Base-by-base conservation (phyloP, 2,113 vertebrate genomes). In the Seriola rivoliana region DNA sequence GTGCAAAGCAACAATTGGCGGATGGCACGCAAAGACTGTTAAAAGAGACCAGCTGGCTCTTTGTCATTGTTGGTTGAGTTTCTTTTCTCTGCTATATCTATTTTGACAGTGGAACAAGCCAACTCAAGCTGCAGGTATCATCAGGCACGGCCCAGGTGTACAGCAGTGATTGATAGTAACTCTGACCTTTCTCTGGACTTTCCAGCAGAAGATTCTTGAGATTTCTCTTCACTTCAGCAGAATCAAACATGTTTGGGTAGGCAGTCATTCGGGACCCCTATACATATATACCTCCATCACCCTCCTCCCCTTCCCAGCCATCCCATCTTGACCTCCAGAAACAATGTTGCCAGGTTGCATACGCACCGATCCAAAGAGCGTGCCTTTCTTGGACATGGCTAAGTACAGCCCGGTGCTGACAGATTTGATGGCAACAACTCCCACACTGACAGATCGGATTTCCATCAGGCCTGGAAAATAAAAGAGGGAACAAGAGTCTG, bases 351-450 rank as follows among this genome's bases (percentile, higher is more conserved):
- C 75, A 83, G 80, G 82, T 91, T 92, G 87, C 71, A 70, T 85
- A 96, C 96, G 93, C 96, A 98, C 98, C 96, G 97, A 97, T 91
- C 97, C 96, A 23, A 97, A 98, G 89, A 97, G 96, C 17, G 92
- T 96, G 89, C 97, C 98, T 90, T 81, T 95, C 94, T 95, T 96
- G 94, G 97, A 96, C 97, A 99, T 98, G 80, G 98, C 97, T 94
- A 98, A 94, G 84, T 97, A 99, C 95, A 98, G 96, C 86, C 97
- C 97, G 0, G 95, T 97, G 95, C 97, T 95, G 93, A 97, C 95
- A 1, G 97, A 96, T 91, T 96, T 97, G 95, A 99, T 97, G 91
- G 94, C 97, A 88, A 99, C 96, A 1, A 97, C 93, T 68, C 97
- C 97, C 77, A 97, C 96, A 36, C 91, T 96, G 92, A 98, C 96